Conservation (phyloP, 1,140 invertebrate species). For the Drosophila nasuta region DNA sequence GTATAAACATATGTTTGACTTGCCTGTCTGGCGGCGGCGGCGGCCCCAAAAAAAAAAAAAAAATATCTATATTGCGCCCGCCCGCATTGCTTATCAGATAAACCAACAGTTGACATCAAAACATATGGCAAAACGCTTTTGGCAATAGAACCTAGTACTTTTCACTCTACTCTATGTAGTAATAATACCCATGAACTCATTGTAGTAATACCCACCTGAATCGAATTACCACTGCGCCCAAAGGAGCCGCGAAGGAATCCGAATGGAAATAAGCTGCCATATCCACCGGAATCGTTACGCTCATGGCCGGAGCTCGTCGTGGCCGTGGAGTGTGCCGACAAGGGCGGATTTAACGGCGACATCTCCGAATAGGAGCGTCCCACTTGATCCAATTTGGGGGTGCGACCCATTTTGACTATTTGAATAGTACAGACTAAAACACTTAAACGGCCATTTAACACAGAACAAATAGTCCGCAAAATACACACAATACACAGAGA, state of each 20-base stretch:
- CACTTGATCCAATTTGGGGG: slow-evolving; percentile 68
- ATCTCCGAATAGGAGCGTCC: slow-evolving; percentile 81
- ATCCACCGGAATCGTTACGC: slow-evolving; percentile 63
- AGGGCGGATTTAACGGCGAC: slow-evolving; percentile 75
- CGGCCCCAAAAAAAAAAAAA: background rate
- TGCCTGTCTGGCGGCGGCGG: slow-evolving; percentile 20
- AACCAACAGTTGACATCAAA: slow-evolving; percentile 12
- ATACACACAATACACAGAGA: slow-evolving; percentile 4
- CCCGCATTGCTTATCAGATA: slow-evolving; percentile 54
- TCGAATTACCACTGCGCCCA: slow-evolving; percentile 63
- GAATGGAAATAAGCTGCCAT: slow-evolving; percentile 82
- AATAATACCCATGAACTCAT: background rate
- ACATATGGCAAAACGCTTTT: slow-evolving; percentile 47
- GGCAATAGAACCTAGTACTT: background rate
- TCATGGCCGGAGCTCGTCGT: slow-evolving; percentile 50
- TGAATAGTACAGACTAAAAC: slow-evolving; percentile 3
- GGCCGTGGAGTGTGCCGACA: slow-evolving; percentile 32
- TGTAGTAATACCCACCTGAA: slow-evolving; percentile 64
- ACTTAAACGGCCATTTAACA: slow-evolving; percentile 11
- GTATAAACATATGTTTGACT: slow-evolving; percentile 26
- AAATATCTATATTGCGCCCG: slow-evolving; percentile 28
- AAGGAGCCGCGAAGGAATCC: slow-evolving; percentile 75
- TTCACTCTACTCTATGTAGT: background rate
- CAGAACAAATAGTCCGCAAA: slow-evolving; percentile 12
- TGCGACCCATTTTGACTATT: slow-evolving; percentile 59